phyloP scores from a whole-genome alignment of 2,888 invertebrate species.

The Tachina lurida region DNA sequence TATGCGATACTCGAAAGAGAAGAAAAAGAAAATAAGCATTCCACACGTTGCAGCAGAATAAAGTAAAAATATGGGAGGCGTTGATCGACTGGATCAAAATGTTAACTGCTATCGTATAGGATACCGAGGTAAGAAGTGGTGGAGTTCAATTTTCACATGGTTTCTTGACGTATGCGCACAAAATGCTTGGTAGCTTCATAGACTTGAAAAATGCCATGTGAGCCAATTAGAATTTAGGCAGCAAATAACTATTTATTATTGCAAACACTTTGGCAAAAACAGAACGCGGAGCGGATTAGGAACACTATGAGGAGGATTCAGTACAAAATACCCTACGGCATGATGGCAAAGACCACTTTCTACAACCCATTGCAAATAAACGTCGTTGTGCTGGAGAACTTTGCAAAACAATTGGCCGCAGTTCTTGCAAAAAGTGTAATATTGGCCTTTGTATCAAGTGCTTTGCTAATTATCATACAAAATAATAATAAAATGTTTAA shows the following conservation, averaged over 20 bases:
- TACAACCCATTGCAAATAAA: background rate
- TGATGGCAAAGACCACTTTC: background rate
- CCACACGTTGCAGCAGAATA: background rate
- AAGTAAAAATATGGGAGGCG: conserved; percentile 5
- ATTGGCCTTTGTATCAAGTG: too few relatives aligned
- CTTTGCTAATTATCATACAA: too few relatives aligned
- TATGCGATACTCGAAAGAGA: conserved; percentile 8
- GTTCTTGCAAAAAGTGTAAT: too few relatives aligned
- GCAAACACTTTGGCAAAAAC: conserved; percentile 9
- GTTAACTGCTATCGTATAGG: conserved; percentile 13
- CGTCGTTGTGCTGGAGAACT: conserved; percentile 5
- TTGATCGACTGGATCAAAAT: conserved; percentile 25
- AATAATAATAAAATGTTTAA: too few relatives aligned
- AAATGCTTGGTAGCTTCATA: conserved; percentile 31
- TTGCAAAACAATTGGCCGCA: background rate
- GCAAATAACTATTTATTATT: conserved; percentile 20
- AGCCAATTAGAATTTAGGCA: background rate
- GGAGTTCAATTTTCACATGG: conserved; percentile 15
- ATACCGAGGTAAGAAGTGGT: conserved; percentile 18
- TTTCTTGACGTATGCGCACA: conserved; percentile 7
- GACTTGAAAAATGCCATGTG: background rate
- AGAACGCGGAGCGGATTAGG: background rate
- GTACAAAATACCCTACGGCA: too few relatives aligned
- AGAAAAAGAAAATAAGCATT: conserved; percentile 3
- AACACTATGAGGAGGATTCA: too few relatives aligned